Percentiles rank a stretch among this genome's conserved stretches.
Conservation (phyloP, 1,140 invertebrate genomes). For the Eurosta solidaginis region DNA sequence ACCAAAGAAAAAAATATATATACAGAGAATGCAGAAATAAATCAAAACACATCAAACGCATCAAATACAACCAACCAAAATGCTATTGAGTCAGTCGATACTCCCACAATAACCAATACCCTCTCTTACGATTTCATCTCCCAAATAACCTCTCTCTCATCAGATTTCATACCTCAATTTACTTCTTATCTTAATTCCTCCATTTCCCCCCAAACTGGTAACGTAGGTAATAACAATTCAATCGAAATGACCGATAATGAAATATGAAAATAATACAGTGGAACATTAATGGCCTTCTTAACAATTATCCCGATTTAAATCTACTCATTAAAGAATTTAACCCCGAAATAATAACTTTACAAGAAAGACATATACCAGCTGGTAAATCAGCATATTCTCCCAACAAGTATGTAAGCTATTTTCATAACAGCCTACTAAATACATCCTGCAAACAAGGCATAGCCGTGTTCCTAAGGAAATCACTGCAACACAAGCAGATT, state of each 20-base stretch:
- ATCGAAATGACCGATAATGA: not conserved
- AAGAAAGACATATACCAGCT: not conserved
- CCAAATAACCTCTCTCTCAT: not conserved
- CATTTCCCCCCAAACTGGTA: not conserved
- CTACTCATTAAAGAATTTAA: not conserved
- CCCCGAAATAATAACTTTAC: not conserved
- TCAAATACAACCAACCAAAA: no score
- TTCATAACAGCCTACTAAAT: not conserved
- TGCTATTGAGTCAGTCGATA: not conserved
- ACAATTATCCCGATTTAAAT: not conserved
- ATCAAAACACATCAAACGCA: no score
- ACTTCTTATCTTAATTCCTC: not conserved
- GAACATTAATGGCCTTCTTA: not conserved
- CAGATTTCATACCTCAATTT: not conserved
- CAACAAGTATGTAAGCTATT: not conserved
- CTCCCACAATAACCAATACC: not conserved
- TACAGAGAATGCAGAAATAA: no score
- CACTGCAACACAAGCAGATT: not conserved
- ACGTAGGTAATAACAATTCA: not conserved
- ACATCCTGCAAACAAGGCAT: not conserved
- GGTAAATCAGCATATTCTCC: not conserved
- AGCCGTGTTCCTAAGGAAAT: not conserved
- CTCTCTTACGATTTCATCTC: not conserved
- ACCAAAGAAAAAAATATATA: no score
- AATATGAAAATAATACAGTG: not conserved